phyloP scores from a whole-genome alignment of 1,140 invertebrate species.

The Diuraphis noxia region DNA sequence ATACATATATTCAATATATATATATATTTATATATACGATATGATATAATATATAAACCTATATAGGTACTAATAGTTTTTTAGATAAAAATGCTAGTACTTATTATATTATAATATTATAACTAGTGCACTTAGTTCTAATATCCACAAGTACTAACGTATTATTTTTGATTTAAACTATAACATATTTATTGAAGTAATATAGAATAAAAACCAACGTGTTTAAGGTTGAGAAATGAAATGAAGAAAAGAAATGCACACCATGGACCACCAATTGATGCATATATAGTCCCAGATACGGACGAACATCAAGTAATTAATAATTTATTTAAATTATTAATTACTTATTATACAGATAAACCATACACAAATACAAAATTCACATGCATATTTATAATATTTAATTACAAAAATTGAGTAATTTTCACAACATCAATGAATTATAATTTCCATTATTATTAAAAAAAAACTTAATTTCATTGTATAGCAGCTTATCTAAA shows the following conservation, averaged over 20 bases:
- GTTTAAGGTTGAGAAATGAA: constrained; percentile 64
- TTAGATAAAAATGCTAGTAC: no score
- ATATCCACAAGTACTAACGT: no score
- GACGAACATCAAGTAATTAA: constrained; percentile 76
- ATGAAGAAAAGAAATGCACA: constrained; percentile 68
- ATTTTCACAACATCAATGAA: background rate
- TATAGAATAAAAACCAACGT: background rate
- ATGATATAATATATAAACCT: no score
- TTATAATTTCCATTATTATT: background rate
- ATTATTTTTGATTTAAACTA: background rate
- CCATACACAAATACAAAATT: background rate
- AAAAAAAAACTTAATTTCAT: background rate
- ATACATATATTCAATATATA: no score
- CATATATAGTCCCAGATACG: constrained; percentile 75
- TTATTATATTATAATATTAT: no score
- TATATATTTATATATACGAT: no score
- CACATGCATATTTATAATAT: background rate
- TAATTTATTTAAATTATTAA: background rate
- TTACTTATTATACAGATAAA: no score
- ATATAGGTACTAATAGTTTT: no score
- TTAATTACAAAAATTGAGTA: background rate
- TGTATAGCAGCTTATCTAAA: background rate
- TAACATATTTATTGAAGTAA: background rate
- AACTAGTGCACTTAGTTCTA: no score
- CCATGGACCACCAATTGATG: constrained; percentile 70